Evolutionary conservation across 2,113 vertebrate species (phyloP).

Genomic region (Coreoperca whiteheadi): DNA sequence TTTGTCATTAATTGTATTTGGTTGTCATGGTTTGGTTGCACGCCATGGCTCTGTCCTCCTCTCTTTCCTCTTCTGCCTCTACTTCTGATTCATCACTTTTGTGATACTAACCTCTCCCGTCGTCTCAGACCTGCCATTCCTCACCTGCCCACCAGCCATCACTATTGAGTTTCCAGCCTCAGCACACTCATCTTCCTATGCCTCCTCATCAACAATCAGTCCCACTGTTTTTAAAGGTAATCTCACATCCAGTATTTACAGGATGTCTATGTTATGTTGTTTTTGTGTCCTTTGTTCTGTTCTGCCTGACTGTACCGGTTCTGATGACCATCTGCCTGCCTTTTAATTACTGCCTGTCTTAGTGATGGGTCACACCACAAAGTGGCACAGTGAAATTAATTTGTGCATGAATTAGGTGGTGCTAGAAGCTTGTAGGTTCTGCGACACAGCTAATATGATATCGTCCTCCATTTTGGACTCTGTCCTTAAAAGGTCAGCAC

Average conservation of each 20-base stretch:
- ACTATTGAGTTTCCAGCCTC: neutral
- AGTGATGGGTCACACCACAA: neutral
- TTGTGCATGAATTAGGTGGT: neutral
- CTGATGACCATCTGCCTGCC: neutral
- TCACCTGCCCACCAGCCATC: constrained; percentile 5
- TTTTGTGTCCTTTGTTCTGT: neutral
- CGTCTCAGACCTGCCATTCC: neutral
- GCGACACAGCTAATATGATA: neutral
- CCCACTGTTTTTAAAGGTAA: neutral
- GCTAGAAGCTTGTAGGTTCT: neutral
- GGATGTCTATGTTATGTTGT: neutral
- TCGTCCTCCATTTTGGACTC: neutral
- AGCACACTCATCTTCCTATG: neutral
- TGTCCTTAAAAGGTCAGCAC: neutral
- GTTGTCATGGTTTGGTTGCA: constrained; percentile 54
- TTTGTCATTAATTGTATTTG: constrained; percentile 58
- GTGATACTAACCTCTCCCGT: neutral
- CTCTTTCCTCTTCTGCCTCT: constrained; percentile 27
- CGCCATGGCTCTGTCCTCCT: constrained; percentile 9
- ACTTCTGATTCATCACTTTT: constrained; percentile 21
- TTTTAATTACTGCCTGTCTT: neutral
- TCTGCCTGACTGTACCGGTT: neutral
- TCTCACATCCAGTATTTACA: neutral
- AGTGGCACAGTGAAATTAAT: neutral
- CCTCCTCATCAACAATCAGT: neutral